A percentile compares a stretch with the other conserved stretches of the same genome.
These are phyloP conservation scores for Bombus haemorrhoidalis DNA, from an alignment of 1,140 invertebrate species.

Conservation along the genomic window DNA sequence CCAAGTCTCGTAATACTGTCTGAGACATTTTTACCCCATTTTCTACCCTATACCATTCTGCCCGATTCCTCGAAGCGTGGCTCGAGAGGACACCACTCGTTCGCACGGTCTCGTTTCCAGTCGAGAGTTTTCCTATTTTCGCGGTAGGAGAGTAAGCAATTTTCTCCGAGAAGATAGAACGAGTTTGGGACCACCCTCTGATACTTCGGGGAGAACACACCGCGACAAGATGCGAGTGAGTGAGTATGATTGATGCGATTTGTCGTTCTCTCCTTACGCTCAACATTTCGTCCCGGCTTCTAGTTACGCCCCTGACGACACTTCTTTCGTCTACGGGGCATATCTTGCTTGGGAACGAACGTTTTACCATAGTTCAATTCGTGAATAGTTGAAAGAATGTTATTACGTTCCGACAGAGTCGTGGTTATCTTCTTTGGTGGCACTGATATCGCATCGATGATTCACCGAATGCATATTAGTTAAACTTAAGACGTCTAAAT, in stretches of 20 bases:
- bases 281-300: conserved; percentile 54
- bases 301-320: conserved; percentile 41
- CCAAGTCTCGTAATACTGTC: conserved; percentile 37
- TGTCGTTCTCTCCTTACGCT: conserved; percentile 58
- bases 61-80: not conserved
- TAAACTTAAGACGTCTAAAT: too few relatives aligned
- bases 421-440: not conserved
- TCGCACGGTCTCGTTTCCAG: conserved; percentile 12
- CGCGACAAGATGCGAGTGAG: conserved; percentile 64
- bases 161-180: conserved; percentile 68
- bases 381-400: not conserved
- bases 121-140: conserved; percentile 55
- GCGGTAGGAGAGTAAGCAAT: conserved; percentile 63
- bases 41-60: not conserved
- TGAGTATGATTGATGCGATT: conserved; percentile 74
- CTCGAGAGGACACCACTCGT: conserved; percentile 35
- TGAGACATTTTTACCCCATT: conserved; percentile 2
- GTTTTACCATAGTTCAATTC: not conserved
- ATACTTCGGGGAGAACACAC: conserved; percentile 52
- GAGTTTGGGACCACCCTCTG: conserved; percentile 45
- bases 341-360: not conserved
- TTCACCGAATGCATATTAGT: not conserved
- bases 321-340: not conserved
- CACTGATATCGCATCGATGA: not conserved
- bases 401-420: not conserved